Base-by-base conservation (phyloP, 1,140 invertebrate species). In the Trachelipus rathkii region DNA sequence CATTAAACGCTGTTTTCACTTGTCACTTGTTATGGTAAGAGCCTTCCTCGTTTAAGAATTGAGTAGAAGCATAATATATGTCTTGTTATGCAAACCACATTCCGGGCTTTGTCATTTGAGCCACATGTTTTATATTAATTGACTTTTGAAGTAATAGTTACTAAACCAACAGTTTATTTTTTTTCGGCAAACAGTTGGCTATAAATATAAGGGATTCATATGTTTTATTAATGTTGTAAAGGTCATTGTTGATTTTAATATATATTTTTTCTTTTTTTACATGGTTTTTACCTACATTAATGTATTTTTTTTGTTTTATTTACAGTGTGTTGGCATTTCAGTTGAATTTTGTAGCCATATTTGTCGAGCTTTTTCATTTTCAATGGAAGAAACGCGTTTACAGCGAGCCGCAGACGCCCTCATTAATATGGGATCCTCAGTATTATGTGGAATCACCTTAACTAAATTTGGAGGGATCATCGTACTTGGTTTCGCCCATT, bases 261-360 rank as follows among this genome's bases (percentile, higher is more conserved):
- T 9, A 10, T 23, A 9, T 23, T 70, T 19, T 10, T 9, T n/a
- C n/a, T 43, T 70, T 11, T 23, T 43, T 11, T 70, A 11, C 8
- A 70, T 19, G 9, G 68, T n/a, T 70, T 23, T 70, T 70, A 9
- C 9, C 33, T 11, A n/a, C n/a, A 70, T 43, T 10, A 43, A 23
- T 10, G 79, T 78, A 3, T 78, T 33, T 33, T 33, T 33, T 33
- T 33, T 72, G n/a, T 11, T 46, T 72, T 53, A 81, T 78, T 86
- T 87, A 23, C 84, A 93, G 89, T 89, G 92, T 78, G 90, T 95
- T 73, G 96, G 95, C 82, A 97, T 98, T 77, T 91, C 92, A 0
- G 95, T 98, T 0, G 96, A 98, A 85, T 98, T 97, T 85, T 95
- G 94, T 83, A 93, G 93, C 69, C 95, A 98, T 82, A 67, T 79